Evolutionary conservation across 2,797 vertebrate genomes (phyloP), one percentile per base, ranked within the genome.

Genomic region (Synanceia verrucosa): DNA sequence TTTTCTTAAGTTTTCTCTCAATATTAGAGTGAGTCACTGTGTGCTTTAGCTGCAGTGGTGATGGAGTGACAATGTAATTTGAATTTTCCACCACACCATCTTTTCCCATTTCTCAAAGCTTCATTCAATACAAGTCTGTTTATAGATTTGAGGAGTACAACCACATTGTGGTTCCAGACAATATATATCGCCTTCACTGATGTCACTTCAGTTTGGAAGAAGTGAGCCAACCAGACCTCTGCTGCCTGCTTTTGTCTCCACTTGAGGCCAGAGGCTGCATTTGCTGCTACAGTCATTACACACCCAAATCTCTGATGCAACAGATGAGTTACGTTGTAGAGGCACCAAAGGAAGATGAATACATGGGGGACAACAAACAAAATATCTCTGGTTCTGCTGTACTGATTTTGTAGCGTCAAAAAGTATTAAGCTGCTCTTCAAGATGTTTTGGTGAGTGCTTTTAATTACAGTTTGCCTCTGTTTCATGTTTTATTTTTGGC

Each of bases 1-100:
- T 74, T 72, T 79, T 70, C 43, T 21, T 23, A 4, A 37, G 18
- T 9, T 46, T 62, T 52, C 9, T 12, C 4, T 65, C 14, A 10
- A 8, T 70, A 48, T 48, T 65, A 64, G 44, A n/a, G 24, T 43
- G 51, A 72, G 6, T 66, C 19, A 50, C 34, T 33, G 5, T 39
- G 9, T 3, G 3, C 19, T n/a, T 50, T 9, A 43, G 34, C 48
- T 60, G 14, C 5, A 39, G 18, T 41, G 13, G 14, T 39, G 48
- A 53, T 18, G 23, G 5, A 46, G 16, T 34, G 18, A 18, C 12
- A 18, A 8, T 29, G 12, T 3, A 9, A 16, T 64, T 73, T 41
- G 43, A 37, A 4, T 47, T 71, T 46, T 47, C 6, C 14, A 13
- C 47, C 16, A 6, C 13, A 41, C 31, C n/a, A 64, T 2, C 18